Base-by-base conservation (phyloP, 1,140 invertebrate species). In the Ips nitidus region DNA sequence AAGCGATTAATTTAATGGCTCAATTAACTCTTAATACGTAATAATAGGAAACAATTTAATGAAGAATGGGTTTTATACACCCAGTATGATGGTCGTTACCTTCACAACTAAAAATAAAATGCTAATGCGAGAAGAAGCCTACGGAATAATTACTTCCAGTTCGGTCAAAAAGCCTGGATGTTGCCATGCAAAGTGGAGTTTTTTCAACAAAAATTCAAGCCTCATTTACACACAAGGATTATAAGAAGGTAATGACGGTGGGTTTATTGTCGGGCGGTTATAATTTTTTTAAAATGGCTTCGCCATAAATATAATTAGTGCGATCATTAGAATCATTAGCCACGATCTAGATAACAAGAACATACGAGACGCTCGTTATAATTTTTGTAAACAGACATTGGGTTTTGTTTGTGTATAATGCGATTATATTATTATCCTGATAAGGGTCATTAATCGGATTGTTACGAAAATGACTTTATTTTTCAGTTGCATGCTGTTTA, bases 1-100 rank as follows among this genome's bases (percentile, higher is more conserved):
- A 64, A 64, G 40, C 61, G 37, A 64, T 64, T 64, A 64, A 64
- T 45, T 64, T 64, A 53, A 53, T 64, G 50, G 52, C 61, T 64
- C 40, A 52, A 64, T 64, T 53, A 64, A 59, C 38, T 59, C 22
- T n/a, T 42, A 59, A 59, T 42, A 42, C 8, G 57, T 41, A 55
- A 55, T 55, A 55, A 37, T 22, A 22, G 45, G 45, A 22, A 22
- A 22, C 22, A 22, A 22, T 22, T 22, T 22, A 22, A 22, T 22
- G 22, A 22, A 22, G 22, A 22, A 22, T 22, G 22, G 22, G 22
- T 22, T 22, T 22, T 22, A 22, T 22, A 22, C 22, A 22, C 22
- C 22, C 22, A 22, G 22, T 22, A 22, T 22, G 22, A 22, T 22
- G 22, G 22, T 22, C 22, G 22, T 22, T 22, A 22, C 22, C 22